phyloP scores from a whole-genome alignment of 2,113 vertebrate species.

The Coptodon rendalli region DNA sequence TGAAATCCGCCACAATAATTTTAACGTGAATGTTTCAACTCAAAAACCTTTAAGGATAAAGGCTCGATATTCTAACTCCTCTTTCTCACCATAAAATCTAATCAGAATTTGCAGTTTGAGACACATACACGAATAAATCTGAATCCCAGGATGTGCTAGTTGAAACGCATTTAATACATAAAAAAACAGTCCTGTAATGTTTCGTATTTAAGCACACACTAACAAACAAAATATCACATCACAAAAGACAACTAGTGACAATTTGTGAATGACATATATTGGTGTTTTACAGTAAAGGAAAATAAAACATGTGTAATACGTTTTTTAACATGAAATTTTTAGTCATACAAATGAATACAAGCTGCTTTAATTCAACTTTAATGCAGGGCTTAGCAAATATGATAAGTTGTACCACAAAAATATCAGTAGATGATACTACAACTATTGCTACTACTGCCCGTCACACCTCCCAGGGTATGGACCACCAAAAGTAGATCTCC shows the following conservation, averaged over 20 bases:
- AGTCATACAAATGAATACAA: not conserved
- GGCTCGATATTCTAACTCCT: not conserved
- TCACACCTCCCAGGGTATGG: not conserved
- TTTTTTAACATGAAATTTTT: not conserved
- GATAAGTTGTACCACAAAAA: not conserved
- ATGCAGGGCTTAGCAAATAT: not conserved
- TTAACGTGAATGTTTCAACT: not conserved
- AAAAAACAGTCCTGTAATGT: not conserved
- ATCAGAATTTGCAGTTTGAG: not conserved
- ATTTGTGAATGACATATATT: not conserved
- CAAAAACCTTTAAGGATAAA: not conserved
- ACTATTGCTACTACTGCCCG: not conserved
- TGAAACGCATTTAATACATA: rapidly evolving
- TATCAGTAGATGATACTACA: not conserved
- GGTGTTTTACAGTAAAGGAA: not conserved
- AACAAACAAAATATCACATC: not conserved
- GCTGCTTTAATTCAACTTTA: not conserved
- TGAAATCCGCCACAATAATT: not conserved
- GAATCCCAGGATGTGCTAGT: not conserved
- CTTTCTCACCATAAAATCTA: not conserved
- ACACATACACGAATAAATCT: not conserved
- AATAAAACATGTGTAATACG: not conserved
- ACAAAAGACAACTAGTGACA: not conserved
- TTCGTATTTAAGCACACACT: not conserved
- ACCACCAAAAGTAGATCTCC: not conserved